Base-by-base conservation (phyloP, 2,888 invertebrate genomes). In the Girardia tigrina region DNA sequence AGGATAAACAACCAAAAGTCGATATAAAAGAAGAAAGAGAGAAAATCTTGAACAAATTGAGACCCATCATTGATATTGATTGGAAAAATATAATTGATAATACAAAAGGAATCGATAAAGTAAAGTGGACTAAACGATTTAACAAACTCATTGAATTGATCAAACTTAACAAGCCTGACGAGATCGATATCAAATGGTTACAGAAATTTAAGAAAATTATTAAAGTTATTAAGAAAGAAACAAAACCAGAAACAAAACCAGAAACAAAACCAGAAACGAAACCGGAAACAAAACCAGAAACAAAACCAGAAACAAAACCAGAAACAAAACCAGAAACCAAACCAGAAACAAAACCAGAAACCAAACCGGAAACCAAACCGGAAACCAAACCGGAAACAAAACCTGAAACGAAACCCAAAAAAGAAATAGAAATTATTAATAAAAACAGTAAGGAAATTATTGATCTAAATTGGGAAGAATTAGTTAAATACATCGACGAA, bases 401-500 rank as follows among this genome's bases (percentile, higher is more conserved):
- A n/a, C n/a, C n/a, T n/a, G n/a, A n/a, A n/a, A n/a, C n/a, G n/a
- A n/a, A n/a, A n/a, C n/a, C n/a, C n/a, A n/a, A n/a, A n/a, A n/a
- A n/a, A n/a, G n/a, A n/a, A n/a, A n/a, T n/a, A n/a, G n/a, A n/a
- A n/a, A n/a, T n/a, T n/a, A n/a, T n/a, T n/a, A n/a, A n/a, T n/a
- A n/a, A n/a, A n/a, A n/a, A n/a, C n/a, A n/a, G n/a, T n/a, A n/a
- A n/a, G n/a, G n/a, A n/a, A n/a, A n/a, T n/a, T n/a, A n/a, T n/a
- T 16, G 56, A 56, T 20, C 2, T 12, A 56, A 56, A 56, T 20
- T 56, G 56, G 56, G 56, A 56, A 56, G 56, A 56, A 56, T 23
- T 56, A 6, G n/a, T 56, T 6, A 56, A 56, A 56, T 56, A 56
- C n/a, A 56, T 56, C 56, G 56, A 56, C 23, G n/a, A 56, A 56